Evolutionary conservation across 2,797 vertebrate genomes (phyloP).

Genomic region (Mastacembelus armatus): DNA sequence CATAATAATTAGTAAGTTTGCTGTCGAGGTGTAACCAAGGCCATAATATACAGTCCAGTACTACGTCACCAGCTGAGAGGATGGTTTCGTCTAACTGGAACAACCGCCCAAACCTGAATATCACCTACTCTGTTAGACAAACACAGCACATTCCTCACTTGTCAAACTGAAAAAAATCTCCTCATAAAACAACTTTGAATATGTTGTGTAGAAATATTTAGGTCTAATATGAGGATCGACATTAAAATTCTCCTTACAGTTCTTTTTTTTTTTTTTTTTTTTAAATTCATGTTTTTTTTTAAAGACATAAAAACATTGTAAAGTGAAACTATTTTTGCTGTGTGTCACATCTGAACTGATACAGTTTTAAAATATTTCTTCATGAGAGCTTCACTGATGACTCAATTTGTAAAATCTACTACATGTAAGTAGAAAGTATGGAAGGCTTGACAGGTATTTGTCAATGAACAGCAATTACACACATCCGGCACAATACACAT

Average conservation of each 20-base stretch:
- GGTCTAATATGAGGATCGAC: conserved; percentile 17
- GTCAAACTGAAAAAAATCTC: conserved; percentile 50
- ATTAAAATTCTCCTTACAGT: neutral
- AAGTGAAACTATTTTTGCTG: too few relatives aligned
- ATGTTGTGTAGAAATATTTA: conserved; percentile 1
- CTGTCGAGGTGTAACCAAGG: conserved; percentile 54
- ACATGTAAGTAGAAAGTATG: neutral
- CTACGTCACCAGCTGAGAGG: conserved; percentile 64
- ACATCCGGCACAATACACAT: conserved; percentile 1
- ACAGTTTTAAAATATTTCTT: conserved; percentile 10
- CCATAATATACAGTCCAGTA: conserved; percentile 37
- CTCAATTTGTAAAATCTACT: neutral
- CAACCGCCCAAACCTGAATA: conserved; percentile 82
- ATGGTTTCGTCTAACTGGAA: conserved; percentile 77
- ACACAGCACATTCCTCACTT: conserved; percentile 75
- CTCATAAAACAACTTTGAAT: neutral
- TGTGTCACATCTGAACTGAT: conserved; percentile 16
- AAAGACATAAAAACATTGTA: too few relatives aligned
- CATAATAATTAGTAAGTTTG: conserved; percentile 38
- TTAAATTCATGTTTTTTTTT: neutral
- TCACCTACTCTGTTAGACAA: conserved; percentile 59
- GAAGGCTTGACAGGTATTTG: neutral
- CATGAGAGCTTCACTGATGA: neutral
- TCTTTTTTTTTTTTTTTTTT: neutral
- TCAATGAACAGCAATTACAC: neutral